Evolutionary conservation across 2,797 vertebrate species (phyloP).

Genomic region (Meda fulgida): DNA sequence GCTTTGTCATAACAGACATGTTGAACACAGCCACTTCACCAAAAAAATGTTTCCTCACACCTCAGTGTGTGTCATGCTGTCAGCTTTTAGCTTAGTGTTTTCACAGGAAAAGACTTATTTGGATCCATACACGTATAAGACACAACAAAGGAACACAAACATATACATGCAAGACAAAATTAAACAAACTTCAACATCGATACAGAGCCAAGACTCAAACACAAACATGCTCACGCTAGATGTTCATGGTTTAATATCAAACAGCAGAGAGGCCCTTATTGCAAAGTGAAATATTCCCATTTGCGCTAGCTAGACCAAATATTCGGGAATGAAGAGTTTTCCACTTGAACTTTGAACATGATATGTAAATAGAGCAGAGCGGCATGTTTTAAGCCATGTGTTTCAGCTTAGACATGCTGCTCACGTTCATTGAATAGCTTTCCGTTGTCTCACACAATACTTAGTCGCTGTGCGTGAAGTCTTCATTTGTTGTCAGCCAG

Average conservation of each 20-base stretch:
- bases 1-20: conserved; percentile 62
- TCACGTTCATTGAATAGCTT: conserved; percentile 42
- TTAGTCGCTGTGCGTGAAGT: conserved; percentile 10
- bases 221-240: neutral
- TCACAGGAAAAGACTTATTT: conserved; percentile 45
- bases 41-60: conserved; percentile 52
- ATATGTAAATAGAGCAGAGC: conserved; percentile 50
- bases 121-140: neutral
- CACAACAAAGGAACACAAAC: conserved; percentile 32
- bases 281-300: conserved; percentile 13
- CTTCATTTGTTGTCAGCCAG: conserved; percentile 43
- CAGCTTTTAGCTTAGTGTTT: conserved; percentile 19
- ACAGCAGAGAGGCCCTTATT: conserved; percentile 8
- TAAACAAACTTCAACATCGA: conserved; percentile 18
- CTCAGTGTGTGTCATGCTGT: conserved; percentile 31
- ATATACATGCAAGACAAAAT: conserved; percentile 5
- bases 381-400: conserved; percentile 47
- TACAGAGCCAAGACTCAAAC: neutral
- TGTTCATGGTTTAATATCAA: neutral
- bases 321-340: conserved; percentile 47
- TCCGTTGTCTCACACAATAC: conserved; percentile 40
- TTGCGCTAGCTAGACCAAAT: conserved; percentile 32
- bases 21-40: conserved; percentile 36
- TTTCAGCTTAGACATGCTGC: conserved; percentile 46
- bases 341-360: conserved; percentile 55